Conservation (phyloP, 2,888 invertebrate species). For the Drosophila imparisetae region DNA sequence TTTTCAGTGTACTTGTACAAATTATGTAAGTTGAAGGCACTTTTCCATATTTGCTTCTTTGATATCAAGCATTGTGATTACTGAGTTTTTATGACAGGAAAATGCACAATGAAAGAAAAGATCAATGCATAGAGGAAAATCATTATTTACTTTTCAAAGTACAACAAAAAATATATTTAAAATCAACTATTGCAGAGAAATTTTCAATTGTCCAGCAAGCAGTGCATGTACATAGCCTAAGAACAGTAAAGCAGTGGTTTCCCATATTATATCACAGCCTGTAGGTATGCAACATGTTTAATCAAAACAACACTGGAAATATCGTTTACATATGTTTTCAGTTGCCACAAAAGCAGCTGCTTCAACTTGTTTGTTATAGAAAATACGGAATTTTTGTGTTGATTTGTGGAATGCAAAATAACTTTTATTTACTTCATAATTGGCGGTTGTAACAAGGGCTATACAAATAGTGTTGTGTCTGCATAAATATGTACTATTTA, state of each 20-base stretch:
- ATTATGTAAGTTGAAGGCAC: neutral
- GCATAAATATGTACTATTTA: slow-evolving; percentile 35
- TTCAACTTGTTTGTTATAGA: neutral
- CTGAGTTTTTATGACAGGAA: neutral
- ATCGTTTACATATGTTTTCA: neutral
- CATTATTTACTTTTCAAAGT: neutral
- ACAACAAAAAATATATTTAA: neutral
- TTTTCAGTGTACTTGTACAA: neutral
- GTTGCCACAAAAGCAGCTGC: neutral
- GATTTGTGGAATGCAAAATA: slow-evolving; percentile 37
- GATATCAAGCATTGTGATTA: neutral
- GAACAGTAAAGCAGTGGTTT: neutral
- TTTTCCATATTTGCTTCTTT: neutral
- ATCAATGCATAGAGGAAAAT: neutral
- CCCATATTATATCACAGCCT: neutral
- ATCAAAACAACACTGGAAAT: neutral
- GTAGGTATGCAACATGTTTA: slow-evolving; percentile 4
- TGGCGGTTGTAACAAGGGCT: slow-evolving; percentile 5
- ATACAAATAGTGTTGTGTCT: neutral
- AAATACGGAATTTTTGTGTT: neutral
- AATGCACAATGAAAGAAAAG: neutral
- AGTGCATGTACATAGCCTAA: neutral
- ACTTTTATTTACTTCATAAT: slow-evolving; percentile 28
- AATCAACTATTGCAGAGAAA: neutral
- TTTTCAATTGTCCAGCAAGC: neutral